Conservation (phyloP, 2,797 vertebrate genomes). For the Catharus ustulatus region DNA sequence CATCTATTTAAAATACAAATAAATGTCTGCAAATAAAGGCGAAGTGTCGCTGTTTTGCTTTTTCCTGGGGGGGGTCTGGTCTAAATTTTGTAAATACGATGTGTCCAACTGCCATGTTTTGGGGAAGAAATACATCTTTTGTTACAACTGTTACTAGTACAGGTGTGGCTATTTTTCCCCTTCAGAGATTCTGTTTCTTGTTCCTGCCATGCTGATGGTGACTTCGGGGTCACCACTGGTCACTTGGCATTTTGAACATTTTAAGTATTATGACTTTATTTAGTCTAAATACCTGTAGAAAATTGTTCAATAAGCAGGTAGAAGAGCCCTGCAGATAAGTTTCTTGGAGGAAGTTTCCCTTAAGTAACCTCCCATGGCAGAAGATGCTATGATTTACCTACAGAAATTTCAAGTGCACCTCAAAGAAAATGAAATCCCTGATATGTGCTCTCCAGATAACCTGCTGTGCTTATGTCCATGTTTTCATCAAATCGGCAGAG, state of each 20-base stretch:
- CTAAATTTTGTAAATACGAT: not conserved
- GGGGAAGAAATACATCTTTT: accelerated
- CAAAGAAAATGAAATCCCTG: not conserved
- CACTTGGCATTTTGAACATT: not conserved
- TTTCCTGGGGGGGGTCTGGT: not conserved
- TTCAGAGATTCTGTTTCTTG: not conserved
- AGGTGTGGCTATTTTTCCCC: not conserved
- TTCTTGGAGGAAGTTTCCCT: not conserved
- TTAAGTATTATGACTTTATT: not conserved
- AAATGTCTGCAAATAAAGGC: not conserved
- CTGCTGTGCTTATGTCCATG: not conserved
- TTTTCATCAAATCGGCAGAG: not conserved
- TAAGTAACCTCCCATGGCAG: not conserved
- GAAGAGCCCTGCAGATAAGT: not conserved
- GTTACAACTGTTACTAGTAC: not conserved
- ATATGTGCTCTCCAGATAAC: accelerated
- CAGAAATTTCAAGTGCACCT: not conserved
- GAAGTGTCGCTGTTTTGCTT: not conserved
- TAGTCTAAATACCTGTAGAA: not conserved
- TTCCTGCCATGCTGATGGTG: not conserved
- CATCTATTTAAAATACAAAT: not conserved
- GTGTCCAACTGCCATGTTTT: not conserved
- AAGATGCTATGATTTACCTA: not conserved
- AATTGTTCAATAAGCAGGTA: not conserved
- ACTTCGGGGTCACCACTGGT: not conserved